Base-by-base conservation (phyloP, 1,140 invertebrate genomes). In the Drosophila kohkoa region DNA sequence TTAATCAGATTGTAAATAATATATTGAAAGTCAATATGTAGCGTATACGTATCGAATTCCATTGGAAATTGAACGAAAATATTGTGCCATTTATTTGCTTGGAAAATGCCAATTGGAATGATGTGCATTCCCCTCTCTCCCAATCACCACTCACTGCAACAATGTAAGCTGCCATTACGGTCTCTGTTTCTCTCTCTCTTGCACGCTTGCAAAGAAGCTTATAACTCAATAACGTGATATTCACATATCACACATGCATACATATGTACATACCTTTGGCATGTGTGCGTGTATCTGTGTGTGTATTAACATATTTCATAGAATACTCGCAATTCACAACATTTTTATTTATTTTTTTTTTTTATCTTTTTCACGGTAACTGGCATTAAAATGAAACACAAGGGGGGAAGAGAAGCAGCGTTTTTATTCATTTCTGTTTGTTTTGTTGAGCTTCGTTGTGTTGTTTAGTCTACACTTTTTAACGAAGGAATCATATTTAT, bases 221-320 rank as follows among this genome's bases (percentile, higher is more conserved):
- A n/a, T 48, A 32, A 13, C 43, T 60, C 5, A 13, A 32, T 54
- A 54, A 54, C 51, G 51, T 54, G 51, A 54, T 35, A 32, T 54
- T 43, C 41, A 43, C 41, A 43, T 43, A 43, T 13, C 38, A 32
- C 30, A 32, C 30, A 32, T 7, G 10, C 38, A 63, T 48, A 52
- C 41, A 25, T 25, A 16, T 16, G 16, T 16, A 43, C 41, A 63
- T 63, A 52, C 46, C 5, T 32, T 10, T 15, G 13, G n/a, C 52
- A 1, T 41, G 6, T 41, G 6, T 68, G 41, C 5, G 8, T 46
- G 10, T 41, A 10, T 57, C 3, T 57, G 54, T 58, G 48, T 28
- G 10, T 20, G 32, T 75, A 69, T 75, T 63, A 63, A 64, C 69
- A 71, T 72, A 71, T 75, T 70, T 74, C 71, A 73, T 73, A 73